Conservation (phyloP, 2,888 invertebrate genomes). For the Luperina testacea region DNA sequence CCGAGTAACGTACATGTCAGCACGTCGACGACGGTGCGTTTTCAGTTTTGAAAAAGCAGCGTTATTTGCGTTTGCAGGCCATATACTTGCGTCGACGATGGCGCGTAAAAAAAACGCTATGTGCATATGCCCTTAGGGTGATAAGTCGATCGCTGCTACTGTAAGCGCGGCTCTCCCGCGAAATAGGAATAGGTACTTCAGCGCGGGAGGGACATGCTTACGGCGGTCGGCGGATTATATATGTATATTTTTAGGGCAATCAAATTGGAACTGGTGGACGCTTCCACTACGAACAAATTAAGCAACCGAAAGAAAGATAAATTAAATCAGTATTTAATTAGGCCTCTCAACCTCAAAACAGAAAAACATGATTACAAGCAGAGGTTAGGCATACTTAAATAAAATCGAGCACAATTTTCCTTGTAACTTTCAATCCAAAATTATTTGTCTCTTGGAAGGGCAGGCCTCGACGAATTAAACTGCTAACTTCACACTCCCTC, state of each 20-base stretch:
- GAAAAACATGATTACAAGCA: conserved; percentile 2
- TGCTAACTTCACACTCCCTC: conserved; percentile 36
- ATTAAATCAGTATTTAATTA: conserved; percentile 2
- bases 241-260: background rate
- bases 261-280: too few species aligned
- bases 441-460: conserved; percentile 28
- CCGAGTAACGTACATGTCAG: background rate
- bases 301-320: background rate
- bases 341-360: background rate
- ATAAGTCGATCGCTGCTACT: background rate
- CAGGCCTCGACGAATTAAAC: conserved; percentile 37
- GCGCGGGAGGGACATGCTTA: background rate
- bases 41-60: background rate
- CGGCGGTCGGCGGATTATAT: background rate
- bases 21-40: background rate
- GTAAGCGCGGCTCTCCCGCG: background rate
- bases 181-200: background rate
- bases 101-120: background rate
- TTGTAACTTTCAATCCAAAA: conserved; percentile 37
- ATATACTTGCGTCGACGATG: background rate
- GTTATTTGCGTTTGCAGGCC: background rate
- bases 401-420: conserved; percentile 25
- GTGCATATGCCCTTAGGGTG: background rate
- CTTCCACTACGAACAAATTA: background rate
- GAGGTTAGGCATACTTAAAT: conserved; percentile 1